Evolutionary conservation across 23 tunicate species (phyloP).

Genomic region (Halocynthia aurantium): DNA sequence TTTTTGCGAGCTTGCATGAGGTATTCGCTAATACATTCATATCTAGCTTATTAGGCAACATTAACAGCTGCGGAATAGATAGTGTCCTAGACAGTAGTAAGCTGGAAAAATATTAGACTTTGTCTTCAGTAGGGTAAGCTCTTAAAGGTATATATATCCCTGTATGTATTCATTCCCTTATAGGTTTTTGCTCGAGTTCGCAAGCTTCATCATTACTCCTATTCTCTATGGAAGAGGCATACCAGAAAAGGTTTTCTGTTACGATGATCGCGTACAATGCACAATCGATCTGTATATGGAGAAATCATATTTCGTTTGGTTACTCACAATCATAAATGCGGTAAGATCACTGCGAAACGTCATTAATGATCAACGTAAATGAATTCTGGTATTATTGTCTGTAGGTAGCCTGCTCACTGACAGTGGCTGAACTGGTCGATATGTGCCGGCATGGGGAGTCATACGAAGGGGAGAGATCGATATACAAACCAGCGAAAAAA

Average conservation of each 20-base stretch:
- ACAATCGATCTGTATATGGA: slow-evolving; percentile 1
- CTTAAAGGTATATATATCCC: too few relatives aligned
- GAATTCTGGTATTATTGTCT: slow-evolving; percentile 2
- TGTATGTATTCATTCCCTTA: neutral
- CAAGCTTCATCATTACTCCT: slow-evolving; percentile 17
- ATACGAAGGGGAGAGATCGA: slow-evolving; percentile 25
- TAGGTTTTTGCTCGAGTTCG: slow-evolving; percentile 37
- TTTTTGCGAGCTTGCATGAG: slow-evolving; percentile 26
- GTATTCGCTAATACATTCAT: neutral
- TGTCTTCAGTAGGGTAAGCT: too few relatives aligned
- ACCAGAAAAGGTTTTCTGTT: slow-evolving; percentile 27
- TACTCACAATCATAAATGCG: slow-evolving; percentile 23
- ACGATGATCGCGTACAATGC: slow-evolving; percentile 24
- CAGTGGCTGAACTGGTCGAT: slow-evolving; percentile 32
- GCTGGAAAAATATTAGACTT: too few relatives aligned
- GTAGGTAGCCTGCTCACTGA: slow-evolving; percentile 18
- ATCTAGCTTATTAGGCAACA: too few relatives aligned
- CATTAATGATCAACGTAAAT: neutral
- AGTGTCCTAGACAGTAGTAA: too few relatives aligned
- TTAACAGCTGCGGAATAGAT: too few relatives aligned
- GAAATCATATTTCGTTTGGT: slow-evolving; percentile 46
- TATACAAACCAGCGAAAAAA: neutral
- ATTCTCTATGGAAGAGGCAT: slow-evolving; percentile 32
- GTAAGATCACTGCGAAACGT: slow-evolving; percentile 17
- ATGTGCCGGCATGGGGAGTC: slow-evolving; percentile 32